Percentiles rank a stretch among this genome's conserved stretches.
phyloP scores from a whole-genome alignment of 2,888 invertebrate species.

The Drepana falcataria region DNA sequence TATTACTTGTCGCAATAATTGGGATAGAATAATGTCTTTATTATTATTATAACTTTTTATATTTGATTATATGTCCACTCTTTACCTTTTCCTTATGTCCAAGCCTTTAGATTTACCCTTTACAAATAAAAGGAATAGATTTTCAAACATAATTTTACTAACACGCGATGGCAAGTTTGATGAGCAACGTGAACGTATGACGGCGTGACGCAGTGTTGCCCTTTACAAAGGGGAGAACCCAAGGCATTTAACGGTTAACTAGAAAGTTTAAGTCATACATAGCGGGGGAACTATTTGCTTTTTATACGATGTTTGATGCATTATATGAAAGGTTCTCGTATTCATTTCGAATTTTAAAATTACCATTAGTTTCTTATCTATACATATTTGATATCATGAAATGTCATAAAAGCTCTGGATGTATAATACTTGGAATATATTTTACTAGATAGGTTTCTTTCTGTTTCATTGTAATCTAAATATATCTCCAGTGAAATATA shows the following conservation, averaged over 20 bases:
- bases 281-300: no score
- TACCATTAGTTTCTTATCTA: no score
- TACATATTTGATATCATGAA: no score
- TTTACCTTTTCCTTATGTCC: neutral
- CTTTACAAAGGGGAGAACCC: slow-evolving; percentile 35
- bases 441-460: no score
- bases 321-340: no score
- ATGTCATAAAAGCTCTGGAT: no score
- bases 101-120: slow-evolving; percentile 31
- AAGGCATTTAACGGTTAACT: slow-evolving; percentile 45
- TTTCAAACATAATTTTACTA: slow-evolving; percentile 46
- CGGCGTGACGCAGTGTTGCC: slow-evolving; percentile 39
- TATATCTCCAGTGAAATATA: no score
- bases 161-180: slow-evolving; percentile 51
- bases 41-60: neutral
- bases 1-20: neutral
- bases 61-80: no score
- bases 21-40: neutral
- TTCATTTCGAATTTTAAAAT: no score
- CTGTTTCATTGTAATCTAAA: no score
- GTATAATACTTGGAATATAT: no score
- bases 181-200: slow-evolving; percentile 40
- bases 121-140: slow-evolving; percentile 37
- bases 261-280: slow-evolving; percentile 20
- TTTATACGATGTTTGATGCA: no score